Conservation (phyloP, 30 jellyfish, hydroid and myxozoan species). For the Cassiopea andromeda region DNA sequence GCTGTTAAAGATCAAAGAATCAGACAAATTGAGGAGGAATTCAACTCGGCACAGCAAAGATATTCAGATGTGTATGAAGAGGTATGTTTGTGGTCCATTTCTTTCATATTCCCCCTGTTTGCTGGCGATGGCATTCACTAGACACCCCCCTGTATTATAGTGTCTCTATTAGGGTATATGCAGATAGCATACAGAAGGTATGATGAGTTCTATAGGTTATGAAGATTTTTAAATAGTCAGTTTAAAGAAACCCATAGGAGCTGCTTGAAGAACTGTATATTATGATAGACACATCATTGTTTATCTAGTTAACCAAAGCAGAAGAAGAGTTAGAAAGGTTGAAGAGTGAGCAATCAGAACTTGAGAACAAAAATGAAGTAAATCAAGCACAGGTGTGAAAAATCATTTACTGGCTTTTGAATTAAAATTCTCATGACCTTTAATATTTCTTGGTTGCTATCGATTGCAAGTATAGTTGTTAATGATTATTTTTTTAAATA, state of each 20-base stretch:
- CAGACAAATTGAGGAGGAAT: slow-evolving; percentile 72
- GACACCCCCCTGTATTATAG: too few species aligned
- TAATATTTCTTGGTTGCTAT: too few species aligned
- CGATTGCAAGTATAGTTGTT: too few species aligned
- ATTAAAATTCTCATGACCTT: neutral
- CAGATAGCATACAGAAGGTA: neutral
- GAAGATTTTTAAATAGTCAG: too few species aligned
- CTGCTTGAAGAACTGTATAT: too few species aligned
- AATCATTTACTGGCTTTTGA: neutral
- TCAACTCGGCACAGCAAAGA: slow-evolving; percentile 80
- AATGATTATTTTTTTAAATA: too few species aligned
- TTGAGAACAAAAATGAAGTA: slow-evolving; percentile 50
- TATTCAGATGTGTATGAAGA: slow-evolving; percentile 91
- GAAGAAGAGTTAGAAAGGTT: slow-evolving; percentile 61
- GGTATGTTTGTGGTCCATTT: slow-evolving; percentile 41
- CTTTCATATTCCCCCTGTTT: too few species aligned
- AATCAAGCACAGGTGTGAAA: slow-evolving; percentile 63
- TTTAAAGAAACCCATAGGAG: too few species aligned
- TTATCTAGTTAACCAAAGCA: slow-evolving; percentile 58
- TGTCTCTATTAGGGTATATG: too few species aligned
- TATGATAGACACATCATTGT: neutral
- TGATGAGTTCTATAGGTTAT: neutral
- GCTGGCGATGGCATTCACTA: too few species aligned
- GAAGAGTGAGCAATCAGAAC: slow-evolving; percentile 31
- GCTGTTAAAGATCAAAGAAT: slow-evolving; percentile 75